These are phyloP conservation scores for Pseudachorutes palmiensis DNA, from an alignment of 1,140 invertebrate species.

Conservation along the genomic window DNA sequence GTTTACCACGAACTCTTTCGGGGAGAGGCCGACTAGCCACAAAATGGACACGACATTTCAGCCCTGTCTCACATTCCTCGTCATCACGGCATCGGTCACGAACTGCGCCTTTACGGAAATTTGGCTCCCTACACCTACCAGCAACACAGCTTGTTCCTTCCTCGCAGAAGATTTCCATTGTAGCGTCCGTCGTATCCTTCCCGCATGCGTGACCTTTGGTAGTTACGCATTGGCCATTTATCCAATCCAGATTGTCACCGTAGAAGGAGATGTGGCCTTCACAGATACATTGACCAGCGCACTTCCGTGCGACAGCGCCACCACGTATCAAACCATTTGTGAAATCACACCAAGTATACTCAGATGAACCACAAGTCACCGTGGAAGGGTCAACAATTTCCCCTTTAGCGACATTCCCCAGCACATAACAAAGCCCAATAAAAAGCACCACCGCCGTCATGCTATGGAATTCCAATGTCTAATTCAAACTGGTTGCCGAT, in stretches of 20 bases:
- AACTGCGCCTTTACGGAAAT: not conserved
- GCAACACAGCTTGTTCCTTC: not conserved
- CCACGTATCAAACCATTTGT: not conserved
- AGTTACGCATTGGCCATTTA: not conserved
- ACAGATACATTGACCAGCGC: conserved; percentile 1
- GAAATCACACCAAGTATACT: conserved; percentile 5
- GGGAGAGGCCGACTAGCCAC: not conserved
- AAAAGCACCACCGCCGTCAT: no score
- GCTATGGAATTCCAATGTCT: no score
- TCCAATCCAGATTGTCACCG: not conserved
- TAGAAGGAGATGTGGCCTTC: not conserved
- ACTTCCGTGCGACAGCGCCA: not conserved
- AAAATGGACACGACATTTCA: conserved; percentile 3
- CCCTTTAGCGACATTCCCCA: no score
- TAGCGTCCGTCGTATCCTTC: not conserved
- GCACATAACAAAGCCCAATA: no score
- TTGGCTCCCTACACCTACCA: not conserved
- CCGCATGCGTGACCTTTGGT: not conserved
- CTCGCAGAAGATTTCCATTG: conserved; percentile 1
- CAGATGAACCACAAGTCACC: not conserved
- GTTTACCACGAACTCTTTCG: not conserved
- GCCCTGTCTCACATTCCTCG: not conserved
- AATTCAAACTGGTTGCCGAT: no score
- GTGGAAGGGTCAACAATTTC: not conserved
- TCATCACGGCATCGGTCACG: not conserved